phyloP scores from a whole-genome alignment of 2,113 vertebrate species.

The Cyprinodon variegatus region DNA sequence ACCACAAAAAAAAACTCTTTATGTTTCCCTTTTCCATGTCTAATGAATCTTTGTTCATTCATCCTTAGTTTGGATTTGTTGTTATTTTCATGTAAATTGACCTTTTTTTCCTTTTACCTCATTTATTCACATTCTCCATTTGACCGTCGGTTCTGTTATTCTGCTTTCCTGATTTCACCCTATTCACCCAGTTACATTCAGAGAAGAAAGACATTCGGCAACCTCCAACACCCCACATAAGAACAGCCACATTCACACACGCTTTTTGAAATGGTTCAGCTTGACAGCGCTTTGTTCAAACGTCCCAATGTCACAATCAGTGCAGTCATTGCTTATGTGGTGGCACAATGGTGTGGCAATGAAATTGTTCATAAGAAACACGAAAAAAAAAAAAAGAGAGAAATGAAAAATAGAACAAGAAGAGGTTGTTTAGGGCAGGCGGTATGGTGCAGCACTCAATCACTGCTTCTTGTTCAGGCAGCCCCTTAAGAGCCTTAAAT shows the following conservation, averaged over 20 bases:
- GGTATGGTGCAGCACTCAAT: background rate
- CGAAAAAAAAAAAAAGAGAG: background rate
- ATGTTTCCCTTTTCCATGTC: background rate
- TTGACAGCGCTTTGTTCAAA: background rate
- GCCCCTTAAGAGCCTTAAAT: background rate
- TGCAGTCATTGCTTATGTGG: background rate
- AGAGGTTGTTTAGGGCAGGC: background rate
- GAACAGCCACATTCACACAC: no score
- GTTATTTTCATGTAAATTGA: background rate
- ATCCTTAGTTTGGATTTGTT: background rate
- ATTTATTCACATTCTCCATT: background rate
- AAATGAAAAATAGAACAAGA: background rate
- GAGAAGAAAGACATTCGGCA: background rate
- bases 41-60: slow-evolving; percentile 14
- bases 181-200: background rate
- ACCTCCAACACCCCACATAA: background rate
- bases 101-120: background rate
- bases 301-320: background rate
- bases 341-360: background rate
- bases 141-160: slow-evolving; percentile 1
- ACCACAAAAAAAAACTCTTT: background rate
- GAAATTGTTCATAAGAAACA: background rate
- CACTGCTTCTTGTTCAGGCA: background rate
- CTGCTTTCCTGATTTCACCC: background rate
- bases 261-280: background rate